Conservation (phyloP, 2,888 invertebrate species). For the Lobophora halterata region DNA sequence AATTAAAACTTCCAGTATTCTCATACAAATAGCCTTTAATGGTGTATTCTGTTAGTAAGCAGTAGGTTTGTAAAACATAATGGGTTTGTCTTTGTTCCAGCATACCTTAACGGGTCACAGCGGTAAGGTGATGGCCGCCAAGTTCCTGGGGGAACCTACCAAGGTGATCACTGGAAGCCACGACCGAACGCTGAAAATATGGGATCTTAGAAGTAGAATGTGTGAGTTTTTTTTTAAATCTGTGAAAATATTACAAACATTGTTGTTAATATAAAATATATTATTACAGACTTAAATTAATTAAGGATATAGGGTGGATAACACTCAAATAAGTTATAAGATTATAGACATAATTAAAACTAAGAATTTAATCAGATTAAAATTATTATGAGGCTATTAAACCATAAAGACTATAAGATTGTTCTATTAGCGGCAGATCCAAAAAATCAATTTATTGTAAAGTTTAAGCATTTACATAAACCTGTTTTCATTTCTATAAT, state of each 20-base stretch:
- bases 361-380: conserved; percentile 17
- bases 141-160: conserved; percentile 94
- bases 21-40: conserved; percentile 21
- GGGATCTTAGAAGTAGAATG: conserved; percentile 95
- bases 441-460: too few relatives aligned
- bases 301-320: conserved; percentile 2
- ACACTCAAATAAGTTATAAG: conserved; percentile 1
- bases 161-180: conserved; percentile 99
- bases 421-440: too few relatives aligned
- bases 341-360: conserved; percentile 12
- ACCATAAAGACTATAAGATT: conserved; percentile 5
- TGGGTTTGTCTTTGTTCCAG: conserved; percentile 68
- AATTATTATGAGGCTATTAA: conserved; percentile 13
- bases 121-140: conserved; percentile 98
- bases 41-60: conserved; percentile 20
- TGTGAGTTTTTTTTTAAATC: conserved; percentile 62
- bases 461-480: too few relatives aligned
- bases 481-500: too few relatives aligned
- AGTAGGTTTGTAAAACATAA: conserved; percentile 19
- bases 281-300: conserved; percentile 8
- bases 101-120: conserved; percentile 97
- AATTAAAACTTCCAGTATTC: conserved; percentile 19
- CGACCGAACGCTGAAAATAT: conserved; percentile 98
- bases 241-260: too few relatives aligned
- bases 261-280: too few relatives aligned